A percentile compares a stretch with the other conserved stretches of the same genome.
These are phyloP conservation scores for Cheilosia pagana DNA, from an alignment of 2,888 invertebrate species.

Conservation along the genomic window DNA sequence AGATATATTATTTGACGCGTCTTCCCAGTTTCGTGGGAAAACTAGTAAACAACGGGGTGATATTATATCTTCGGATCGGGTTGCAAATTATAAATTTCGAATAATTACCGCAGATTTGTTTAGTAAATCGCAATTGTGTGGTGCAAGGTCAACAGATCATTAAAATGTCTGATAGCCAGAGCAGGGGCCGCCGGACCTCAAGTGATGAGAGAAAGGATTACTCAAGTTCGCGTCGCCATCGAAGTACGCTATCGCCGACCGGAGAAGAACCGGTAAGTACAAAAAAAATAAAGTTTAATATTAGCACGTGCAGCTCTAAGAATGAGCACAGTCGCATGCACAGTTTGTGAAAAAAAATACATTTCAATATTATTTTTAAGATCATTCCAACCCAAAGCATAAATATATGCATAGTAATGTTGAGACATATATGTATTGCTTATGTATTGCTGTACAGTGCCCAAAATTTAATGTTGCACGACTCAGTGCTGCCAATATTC, in stretches of 20 bases:
- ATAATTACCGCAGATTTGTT: neutral
- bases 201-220: conserved; percentile 31
- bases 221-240: conserved; percentile 51
- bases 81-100: neutral
- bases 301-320: neutral
- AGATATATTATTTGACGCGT: conserved; percentile 8
- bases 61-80: neutral
- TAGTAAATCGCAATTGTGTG: neutral
- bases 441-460: too few species aligned
- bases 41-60: conserved; percentile 18
- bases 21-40: neutral
- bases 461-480: too few species aligned
- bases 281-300: neutral
- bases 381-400: too few species aligned
- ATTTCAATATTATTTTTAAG: too few species aligned
- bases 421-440: too few species aligned
- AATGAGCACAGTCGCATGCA: neutral
- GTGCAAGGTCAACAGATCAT: neutral
- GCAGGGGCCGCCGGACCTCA: conserved; percentile 53
- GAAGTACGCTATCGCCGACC: conserved; percentile 51
- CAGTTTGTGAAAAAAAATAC: too few species aligned
- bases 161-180: conserved; percentile 66
- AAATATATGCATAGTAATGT: too few species aligned
- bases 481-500: too few species aligned
- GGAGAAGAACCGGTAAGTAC: conserved; percentile 63